Percentiles rank a stretch among this genome's conserved stretches.
Conservation (phyloP, 2,113 vertebrate genomes). For the Trichomycterus rosablanca region DNA sequence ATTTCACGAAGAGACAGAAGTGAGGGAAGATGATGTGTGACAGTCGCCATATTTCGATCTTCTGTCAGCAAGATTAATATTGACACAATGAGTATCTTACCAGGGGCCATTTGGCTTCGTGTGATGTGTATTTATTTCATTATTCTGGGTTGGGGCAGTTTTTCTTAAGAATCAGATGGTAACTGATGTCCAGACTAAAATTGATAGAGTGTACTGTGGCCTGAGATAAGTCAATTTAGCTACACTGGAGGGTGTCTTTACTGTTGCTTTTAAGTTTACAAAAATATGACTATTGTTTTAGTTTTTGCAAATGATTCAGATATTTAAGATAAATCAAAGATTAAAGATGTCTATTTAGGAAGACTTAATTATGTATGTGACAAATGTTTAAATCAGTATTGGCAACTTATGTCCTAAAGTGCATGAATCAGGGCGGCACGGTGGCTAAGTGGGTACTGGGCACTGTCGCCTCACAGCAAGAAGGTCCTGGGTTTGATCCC, state of each 20-base stretch:
- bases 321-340: neutral
- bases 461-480: too few species aligned
- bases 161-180: slow-evolving; percentile 79
- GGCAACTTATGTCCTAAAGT: too few species aligned
- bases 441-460: too few species aligned
- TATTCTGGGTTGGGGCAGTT: slow-evolving; percentile 67
- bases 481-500: too few species aligned
- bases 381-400: too few species aligned
- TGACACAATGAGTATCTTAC: slow-evolving; percentile 76
- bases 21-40: slow-evolving; percentile 74
- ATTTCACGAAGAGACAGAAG: slow-evolving; percentile 63
- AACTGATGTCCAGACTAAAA: slow-evolving; percentile 73
- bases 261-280: slow-evolving; percentile 29
- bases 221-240: slow-evolving; percentile 62
- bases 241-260: slow-evolving; percentile 43
- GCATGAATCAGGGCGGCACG: too few species aligned
- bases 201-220: slow-evolving; percentile 59
- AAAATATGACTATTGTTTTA: neutral
- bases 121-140: slow-evolving; percentile 75
- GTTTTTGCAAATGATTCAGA: slow-evolving; percentile 7
- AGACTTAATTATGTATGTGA: too few species aligned
- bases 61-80: slow-evolving; percentile 79
- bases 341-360: neutral
- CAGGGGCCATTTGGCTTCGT: slow-evolving; percentile 68
- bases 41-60: slow-evolving; percentile 78